phyloP scores from a whole-genome alignment of 2,797 vertebrate genomes.

The Characodon lateralis region DNA sequence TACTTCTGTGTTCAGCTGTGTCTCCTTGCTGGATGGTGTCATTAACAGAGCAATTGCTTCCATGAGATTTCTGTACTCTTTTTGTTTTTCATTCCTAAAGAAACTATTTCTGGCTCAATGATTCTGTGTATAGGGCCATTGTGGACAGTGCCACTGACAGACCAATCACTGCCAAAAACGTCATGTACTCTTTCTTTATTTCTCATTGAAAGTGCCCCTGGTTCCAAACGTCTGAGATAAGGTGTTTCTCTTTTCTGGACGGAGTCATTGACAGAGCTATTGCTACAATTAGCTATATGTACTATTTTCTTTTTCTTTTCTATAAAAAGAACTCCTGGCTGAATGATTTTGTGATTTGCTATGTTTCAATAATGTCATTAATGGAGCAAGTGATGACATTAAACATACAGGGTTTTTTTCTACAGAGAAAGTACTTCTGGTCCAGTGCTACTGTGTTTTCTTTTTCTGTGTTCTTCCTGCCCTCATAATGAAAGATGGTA shows the following conservation, averaged over 20 bases:
- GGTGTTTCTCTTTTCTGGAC: too few relatives aligned
- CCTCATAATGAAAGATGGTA: background rate
- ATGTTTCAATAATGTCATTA: background rate
- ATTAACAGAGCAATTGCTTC: background rate
- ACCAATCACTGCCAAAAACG: background rate
- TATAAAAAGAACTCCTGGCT: background rate
- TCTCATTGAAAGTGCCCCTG: too few relatives aligned
- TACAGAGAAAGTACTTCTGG: background rate
- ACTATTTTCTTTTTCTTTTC: background rate
- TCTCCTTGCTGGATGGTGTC: background rate
- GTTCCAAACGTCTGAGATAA: background rate
- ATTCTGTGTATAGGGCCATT: background rate
- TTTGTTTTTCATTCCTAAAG: constrained; percentile 2
- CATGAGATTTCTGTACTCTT: background rate
- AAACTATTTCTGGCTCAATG: background rate
- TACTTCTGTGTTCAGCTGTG: background rate
- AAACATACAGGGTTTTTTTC: background rate
- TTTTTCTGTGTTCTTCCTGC: background rate
- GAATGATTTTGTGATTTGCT: background rate
- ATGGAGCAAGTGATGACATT: background rate
- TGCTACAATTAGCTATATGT: background rate
- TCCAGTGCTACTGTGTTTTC: background rate
- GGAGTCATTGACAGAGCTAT: background rate
- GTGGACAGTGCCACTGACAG: background rate
- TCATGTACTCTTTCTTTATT: background rate